These are phyloP conservation scores for Catharus minimus DNA, from an alignment of 2,113 vertebrate genomes.

Conservation along the genomic window DNA sequence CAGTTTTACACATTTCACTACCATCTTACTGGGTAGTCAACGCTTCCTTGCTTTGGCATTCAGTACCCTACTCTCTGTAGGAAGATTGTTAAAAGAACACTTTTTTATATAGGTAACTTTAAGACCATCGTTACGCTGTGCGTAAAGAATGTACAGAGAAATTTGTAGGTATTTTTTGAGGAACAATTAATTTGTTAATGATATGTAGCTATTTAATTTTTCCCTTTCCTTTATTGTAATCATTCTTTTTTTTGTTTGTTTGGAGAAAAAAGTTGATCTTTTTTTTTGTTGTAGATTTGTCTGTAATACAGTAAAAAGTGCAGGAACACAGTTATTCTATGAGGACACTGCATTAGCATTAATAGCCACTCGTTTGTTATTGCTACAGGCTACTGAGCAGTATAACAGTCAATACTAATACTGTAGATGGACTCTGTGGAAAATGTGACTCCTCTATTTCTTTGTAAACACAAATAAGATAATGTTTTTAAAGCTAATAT, in stretches of 20 bases:
- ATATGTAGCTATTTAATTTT: constrained; percentile 99
- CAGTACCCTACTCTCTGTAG: constrained; percentile 90
- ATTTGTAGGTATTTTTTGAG: constrained; percentile 99
- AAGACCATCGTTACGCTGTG: constrained; percentile 99
- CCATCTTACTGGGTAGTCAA: constrained; percentile 81
- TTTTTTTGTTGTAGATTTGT: constrained; percentile 89
- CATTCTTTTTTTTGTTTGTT: constrained; percentile 83
- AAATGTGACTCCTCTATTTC: constrained; percentile 65
- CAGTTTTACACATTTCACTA: constrained; percentile 81
- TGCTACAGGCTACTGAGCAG: constrained; percentile 84
- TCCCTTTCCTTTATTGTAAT: constrained; percentile 95
- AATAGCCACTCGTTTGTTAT: constrained; percentile 89
- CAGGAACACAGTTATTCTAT: constrained; percentile 96
- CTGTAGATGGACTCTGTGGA: constrained; percentile 73
- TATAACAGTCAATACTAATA: constrained; percentile 72
- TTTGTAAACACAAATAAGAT: constrained; percentile 53
- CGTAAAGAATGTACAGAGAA: constrained; percentile 99
- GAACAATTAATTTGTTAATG: constrained; percentile 99
- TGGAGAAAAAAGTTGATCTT: constrained; percentile 99
- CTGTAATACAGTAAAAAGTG: constrained; percentile 87
- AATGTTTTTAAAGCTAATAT: constrained; percentile 57
- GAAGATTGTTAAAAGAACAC: constrained; percentile 85
- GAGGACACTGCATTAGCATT: constrained; percentile 87
- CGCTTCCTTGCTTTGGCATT: constrained; percentile 82
- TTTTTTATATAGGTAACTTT: constrained; percentile 98